phyloP scores from a whole-genome alignment of 1,140 invertebrate species.

The Drosophila nasuta region DNA sequence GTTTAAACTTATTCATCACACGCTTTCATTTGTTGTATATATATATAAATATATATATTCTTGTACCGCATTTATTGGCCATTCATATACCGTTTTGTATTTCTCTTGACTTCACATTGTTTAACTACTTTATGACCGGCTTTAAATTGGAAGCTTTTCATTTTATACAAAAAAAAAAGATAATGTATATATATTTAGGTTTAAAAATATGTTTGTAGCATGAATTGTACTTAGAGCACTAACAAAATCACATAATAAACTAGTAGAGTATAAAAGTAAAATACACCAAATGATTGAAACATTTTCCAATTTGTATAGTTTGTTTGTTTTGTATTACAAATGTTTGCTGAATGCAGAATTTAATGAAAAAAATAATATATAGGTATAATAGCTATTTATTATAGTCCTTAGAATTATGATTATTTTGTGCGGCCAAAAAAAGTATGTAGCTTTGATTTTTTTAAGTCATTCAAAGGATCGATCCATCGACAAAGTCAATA shows the following conservation, averaged over 20 bases:
- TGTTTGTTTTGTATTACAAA: slow-evolving; percentile 2
- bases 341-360: slow-evolving; percentile 11
- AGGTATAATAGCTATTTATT: slow-evolving; percentile 6
- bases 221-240: slow-evolving; percentile 78
- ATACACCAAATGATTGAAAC: slow-evolving; percentile 29
- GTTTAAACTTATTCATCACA: slow-evolving; percentile 67
- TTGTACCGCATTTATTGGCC: slow-evolving; percentile 63
- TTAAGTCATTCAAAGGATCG: slow-evolving; percentile 14
- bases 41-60: slow-evolving; percentile 59
- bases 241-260: slow-evolving; percentile 77
- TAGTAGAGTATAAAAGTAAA: slow-evolving; percentile 68
- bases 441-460: not conserved
- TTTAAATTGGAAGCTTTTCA: slow-evolving; percentile 63
- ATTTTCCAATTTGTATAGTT: slow-evolving; percentile 24
- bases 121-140: slow-evolving; percentile 33
- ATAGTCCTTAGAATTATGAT: slow-evolving; percentile 6
- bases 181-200: slow-evolving; percentile 24
- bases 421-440: slow-evolving; percentile 28
- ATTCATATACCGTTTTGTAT: slow-evolving; percentile 32
- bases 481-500: slow-evolving; percentile 12
- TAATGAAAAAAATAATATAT: slow-evolving; percentile 5
- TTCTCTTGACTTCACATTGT: slow-evolving; percentile 40
- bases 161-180: slow-evolving; percentile 41
- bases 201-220: slow-evolving; percentile 39
- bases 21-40: slow-evolving; percentile 53